Conservation (phyloP, 2,888 invertebrate genomes). For the Caradrina kadenii region DNA sequence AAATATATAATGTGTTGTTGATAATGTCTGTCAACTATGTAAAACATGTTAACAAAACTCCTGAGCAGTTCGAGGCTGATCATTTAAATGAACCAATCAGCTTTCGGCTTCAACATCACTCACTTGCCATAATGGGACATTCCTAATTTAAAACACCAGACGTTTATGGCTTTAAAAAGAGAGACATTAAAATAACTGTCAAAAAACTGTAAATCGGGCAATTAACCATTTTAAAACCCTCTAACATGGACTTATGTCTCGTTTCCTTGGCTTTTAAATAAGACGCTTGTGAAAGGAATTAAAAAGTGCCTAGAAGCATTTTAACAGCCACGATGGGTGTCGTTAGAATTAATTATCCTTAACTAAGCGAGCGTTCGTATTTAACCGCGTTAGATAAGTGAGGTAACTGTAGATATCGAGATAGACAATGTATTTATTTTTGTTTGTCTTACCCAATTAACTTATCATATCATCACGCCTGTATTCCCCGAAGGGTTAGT, state of each 20-base stretch:
- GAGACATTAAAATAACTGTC: slow-evolving; percentile 65
- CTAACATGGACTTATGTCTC: slow-evolving; percentile 78
- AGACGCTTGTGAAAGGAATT: slow-evolving; percentile 63
- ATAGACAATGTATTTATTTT: not conserved
- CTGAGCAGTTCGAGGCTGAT: slow-evolving; percentile 19
- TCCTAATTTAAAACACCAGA: slow-evolving; percentile 62
- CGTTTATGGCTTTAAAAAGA: slow-evolving; percentile 57
- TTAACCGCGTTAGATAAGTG: slow-evolving; percentile 63
- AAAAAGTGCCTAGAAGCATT: slow-evolving; percentile 67
- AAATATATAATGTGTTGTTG: not conserved
- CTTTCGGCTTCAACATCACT: slow-evolving; percentile 46
- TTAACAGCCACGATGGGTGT: slow-evolving; percentile 71
- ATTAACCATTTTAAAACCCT: slow-evolving; percentile 78
- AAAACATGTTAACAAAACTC: slow-evolving; percentile 22
- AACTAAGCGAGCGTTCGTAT: slow-evolving; percentile 69
- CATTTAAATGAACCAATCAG: slow-evolving; percentile 61
- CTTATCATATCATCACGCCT: too few relatives aligned
- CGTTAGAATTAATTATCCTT: slow-evolving; percentile 80
- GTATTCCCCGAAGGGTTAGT: too few relatives aligned
- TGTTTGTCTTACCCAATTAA: not conserved
- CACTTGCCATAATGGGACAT: slow-evolving; percentile 54
- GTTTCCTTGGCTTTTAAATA: slow-evolving; percentile 80
- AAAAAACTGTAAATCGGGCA: slow-evolving; percentile 78
- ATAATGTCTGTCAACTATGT: slow-evolving; percentile 11
- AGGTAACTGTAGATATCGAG: slow-evolving; percentile 16